These are phyloP conservation scores for Anoncus sp. DNA, from an alignment of 2,888 invertebrate genomes.

Conservation along the genomic window DNA sequence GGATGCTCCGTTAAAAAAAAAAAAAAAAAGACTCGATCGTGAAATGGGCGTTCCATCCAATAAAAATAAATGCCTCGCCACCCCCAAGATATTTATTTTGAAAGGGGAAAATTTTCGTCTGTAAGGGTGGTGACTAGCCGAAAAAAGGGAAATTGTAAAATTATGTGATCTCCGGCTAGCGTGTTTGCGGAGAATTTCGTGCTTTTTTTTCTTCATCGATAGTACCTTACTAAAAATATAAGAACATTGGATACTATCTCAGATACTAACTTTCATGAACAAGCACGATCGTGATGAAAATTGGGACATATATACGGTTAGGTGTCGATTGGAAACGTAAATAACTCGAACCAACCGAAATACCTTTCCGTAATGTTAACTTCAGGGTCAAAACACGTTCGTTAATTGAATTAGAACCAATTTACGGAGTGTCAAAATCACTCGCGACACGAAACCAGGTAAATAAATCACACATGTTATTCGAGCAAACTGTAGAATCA, in stretches of 20 bases:
- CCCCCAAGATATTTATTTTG: constrained; percentile 24
- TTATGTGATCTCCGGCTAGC: not conserved
- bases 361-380: not conserved
- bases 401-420: constrained; percentile 38
- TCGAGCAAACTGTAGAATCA: not conserved
- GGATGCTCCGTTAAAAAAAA: no score
- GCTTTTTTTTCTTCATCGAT: constrained; percentile 2
- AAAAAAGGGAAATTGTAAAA: no score
- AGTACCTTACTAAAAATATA: not conserved
- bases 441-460: not conserved
- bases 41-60: not conserved
- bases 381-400: not conserved
- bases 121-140: no score
- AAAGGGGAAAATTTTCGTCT: constrained; percentile 1
- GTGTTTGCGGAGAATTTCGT: constrained; percentile 20
- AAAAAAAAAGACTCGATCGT: not conserved
- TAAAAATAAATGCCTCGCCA: constrained; percentile 26
- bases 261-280: not conserved
- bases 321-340: constrained; percentile 22
- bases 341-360: constrained; percentile 10
- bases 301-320: not conserved
- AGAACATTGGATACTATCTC: no score
- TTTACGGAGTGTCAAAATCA: not conserved
- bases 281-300: not conserved
- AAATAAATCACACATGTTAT: not conserved